Evolutionary conservation across 1,140 invertebrate genomes (phyloP).

Genomic region (Melitaea cinxia): DNA sequence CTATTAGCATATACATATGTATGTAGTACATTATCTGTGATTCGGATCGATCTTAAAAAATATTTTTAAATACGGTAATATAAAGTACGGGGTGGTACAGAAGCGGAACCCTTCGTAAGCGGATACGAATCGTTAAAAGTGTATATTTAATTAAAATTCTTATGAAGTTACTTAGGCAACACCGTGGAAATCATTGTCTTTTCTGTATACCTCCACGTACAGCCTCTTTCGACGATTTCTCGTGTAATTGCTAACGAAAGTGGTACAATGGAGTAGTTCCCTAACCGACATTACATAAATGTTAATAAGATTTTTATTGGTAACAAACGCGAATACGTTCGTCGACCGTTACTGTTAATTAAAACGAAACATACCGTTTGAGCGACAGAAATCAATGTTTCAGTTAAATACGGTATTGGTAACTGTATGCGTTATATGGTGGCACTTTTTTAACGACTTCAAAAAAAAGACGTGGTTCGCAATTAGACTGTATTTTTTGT

Average conservation of each 20-base stretch:
- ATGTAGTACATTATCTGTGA: too few species aligned
- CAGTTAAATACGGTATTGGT: slow-evolving; percentile 4
- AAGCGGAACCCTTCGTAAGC: too few species aligned
- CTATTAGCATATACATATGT: too few species aligned
- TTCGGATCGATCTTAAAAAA: too few species aligned
- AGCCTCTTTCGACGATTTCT: slow-evolving; percentile 3
- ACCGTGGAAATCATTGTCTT: neutral
- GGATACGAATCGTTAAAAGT: too few species aligned
- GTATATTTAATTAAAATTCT: neutral
- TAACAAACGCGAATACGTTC: neutral
- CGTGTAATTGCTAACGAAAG: slow-evolving; percentile 6
- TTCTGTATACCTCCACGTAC: neutral
- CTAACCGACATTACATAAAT: neutral
- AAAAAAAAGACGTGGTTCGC: too few species aligned
- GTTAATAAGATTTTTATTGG: neutral
- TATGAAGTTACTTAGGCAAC: neutral
- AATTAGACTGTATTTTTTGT: too few species aligned
- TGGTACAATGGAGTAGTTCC: slow-evolving; percentile 2
- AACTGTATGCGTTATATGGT: neutral
- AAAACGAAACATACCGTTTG: slow-evolving; percentile 5
- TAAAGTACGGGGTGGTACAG: too few species aligned
- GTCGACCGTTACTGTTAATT: neutral
- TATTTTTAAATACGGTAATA: too few species aligned
- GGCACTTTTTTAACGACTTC: neutral
- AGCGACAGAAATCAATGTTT: slow-evolving; percentile 1